Evolutionary conservation across 1,140 invertebrate species (phyloP), one percentile per base, ranked within the genome.

Genomic region (Eriocheir sinensis): DNA sequence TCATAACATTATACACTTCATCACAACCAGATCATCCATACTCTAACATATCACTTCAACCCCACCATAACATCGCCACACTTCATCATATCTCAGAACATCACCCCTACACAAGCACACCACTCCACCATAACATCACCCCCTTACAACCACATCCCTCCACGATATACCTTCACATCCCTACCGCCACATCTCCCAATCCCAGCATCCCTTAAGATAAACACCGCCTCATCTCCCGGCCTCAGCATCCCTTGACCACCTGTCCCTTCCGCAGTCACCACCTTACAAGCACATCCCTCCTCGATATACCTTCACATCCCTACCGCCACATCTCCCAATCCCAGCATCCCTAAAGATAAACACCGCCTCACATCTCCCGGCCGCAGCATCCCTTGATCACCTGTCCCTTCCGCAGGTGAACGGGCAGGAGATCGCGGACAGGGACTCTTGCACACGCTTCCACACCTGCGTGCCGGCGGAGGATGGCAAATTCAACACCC

Each of bases 401-500:
- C 4, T 34, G 30, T 34, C 38, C n/a, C n/a, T 36, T 21, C 40
- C 12, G 53, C 48, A 95, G 95, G 48, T 0, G 0, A 41, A 79
- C 15, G 72, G 32, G 0, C 91, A 94, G 85, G 80, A 72, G 0
- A 30, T 95, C 2, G 93, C 95, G 2, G 95, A 95, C 93, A 93
- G 36, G 0, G 60, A 93, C 79, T 95, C 95, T 4, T 95, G 95
- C 86, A 95, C 95, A 0, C 80, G 95, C 3, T 95, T 85, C 86
- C 95, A 95, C 89, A 34, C 93, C 40, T 95, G 95, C 48, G 34
- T 88, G 17, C 32, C 53, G 21, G 21, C 41, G 32, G 93, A 93
- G 32, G 48, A 79, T 12, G 81, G 38, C 0, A 27, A 95, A 21
- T 95, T 93, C 48, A 81, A 81, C 32, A 95, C 95, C 0, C 93